Conservation (phyloP, 1,140 invertebrate genomes). For the Rhynchophorus ferrugineus region DNA sequence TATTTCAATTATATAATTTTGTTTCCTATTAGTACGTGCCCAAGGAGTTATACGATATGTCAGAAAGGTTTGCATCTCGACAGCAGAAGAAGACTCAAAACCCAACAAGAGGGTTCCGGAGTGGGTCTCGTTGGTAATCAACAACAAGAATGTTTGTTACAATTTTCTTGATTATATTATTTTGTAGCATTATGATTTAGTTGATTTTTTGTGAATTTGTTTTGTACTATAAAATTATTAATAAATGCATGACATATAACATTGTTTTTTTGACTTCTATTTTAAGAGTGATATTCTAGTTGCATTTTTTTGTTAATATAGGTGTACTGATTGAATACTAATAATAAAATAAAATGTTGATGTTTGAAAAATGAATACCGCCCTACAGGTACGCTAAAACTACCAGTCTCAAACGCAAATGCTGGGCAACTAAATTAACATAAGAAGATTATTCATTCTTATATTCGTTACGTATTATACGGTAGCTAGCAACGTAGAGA, state of each 20-base stretch:
- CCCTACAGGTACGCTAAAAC: no score
- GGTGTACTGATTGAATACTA: no score
- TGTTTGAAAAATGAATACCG: no score
- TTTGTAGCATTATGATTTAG: neutral
- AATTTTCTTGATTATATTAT: no score
- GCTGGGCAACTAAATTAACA: no score
- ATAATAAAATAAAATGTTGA: no score
- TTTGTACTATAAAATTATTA: neutral
- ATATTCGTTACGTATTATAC: no score
- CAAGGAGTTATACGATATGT: constrained; percentile 62
- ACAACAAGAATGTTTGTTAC: neutral
- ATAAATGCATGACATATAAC: neutral
- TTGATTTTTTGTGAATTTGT: neutral
- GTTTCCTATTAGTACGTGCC: constrained; percentile 47
- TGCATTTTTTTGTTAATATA: no score
- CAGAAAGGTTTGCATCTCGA: constrained; percentile 55
- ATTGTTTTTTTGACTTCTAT: neutral
- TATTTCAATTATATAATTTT: neutral
- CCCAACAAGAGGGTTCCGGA: constrained; percentile 23
- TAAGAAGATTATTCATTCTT: no score
- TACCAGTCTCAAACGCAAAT: no score
- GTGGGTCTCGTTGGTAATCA: neutral
- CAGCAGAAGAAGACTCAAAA: constrained; percentile 46
- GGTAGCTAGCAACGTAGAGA: no score
- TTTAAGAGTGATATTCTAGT: neutral